Evolutionary conservation across 2,113 vertebrate genomes (phyloP).

Genomic region (Alexandromys fortis): DNA sequence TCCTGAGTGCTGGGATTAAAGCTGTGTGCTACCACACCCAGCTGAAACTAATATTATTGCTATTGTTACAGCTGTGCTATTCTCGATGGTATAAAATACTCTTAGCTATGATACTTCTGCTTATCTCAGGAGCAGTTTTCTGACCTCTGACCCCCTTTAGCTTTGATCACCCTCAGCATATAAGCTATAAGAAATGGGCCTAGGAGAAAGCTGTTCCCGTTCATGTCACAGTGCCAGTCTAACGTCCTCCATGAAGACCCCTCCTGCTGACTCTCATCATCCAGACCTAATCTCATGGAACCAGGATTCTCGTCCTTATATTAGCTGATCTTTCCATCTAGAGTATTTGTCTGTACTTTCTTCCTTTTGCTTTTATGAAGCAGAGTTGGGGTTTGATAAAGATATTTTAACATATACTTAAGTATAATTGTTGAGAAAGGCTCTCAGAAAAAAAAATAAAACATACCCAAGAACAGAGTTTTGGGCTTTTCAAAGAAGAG

Average conservation of each 20-base stretch:
- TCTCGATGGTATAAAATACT: background rate
- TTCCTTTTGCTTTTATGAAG: background rate
- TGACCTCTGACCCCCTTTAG: background rate
- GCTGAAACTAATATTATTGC: background rate
- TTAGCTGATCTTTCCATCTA: background rate
- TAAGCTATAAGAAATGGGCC: background rate
- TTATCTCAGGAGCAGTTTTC: slow-evolving; percentile 29
- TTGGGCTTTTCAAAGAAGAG: background rate
- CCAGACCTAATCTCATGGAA: background rate
- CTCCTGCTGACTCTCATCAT: slow-evolving; percentile 22
- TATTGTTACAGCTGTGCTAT: background rate
- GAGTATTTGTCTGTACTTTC: background rate
- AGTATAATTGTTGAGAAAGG: background rate
- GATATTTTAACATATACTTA: background rate
- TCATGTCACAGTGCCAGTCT: background rate
- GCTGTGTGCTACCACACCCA: background rate
- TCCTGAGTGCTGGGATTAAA: background rate
- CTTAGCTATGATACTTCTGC: background rate
- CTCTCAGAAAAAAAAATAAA: background rate
- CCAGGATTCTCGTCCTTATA: background rate
- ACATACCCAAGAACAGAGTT: background rate
- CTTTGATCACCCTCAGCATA: background rate
- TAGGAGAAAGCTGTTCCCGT: slow-evolving; percentile 12
- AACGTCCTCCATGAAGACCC: background rate
- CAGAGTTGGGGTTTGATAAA: background rate